phyloP scores from a whole-genome alignment of 2,113 vertebrate genomes.

The Steatornis caripensis region DNA sequence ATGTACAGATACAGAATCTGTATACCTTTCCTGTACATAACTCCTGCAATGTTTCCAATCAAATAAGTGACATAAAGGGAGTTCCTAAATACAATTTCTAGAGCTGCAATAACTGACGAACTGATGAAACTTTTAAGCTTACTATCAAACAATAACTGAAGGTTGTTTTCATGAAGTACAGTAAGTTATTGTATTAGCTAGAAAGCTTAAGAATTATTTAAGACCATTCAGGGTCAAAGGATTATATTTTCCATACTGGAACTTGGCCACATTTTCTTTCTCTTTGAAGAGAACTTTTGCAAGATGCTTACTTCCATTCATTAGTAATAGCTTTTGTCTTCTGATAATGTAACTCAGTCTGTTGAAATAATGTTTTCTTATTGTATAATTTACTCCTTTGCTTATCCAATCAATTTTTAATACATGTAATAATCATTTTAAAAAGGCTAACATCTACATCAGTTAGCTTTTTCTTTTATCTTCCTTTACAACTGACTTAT shows the following conservation, averaged over 20 bases:
- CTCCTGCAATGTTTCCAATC: neutral
- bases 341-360: neutral
- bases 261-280: neutral
- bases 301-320: neutral
- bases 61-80: too few relatives aligned
- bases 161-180: neutral
- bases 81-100: neutral
- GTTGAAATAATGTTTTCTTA: neutral
- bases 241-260: neutral
- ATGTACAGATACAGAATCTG: neutral
- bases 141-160: neutral
- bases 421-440: neutral
- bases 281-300: neutral
- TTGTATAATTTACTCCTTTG: neutral
- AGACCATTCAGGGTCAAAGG: neutral
- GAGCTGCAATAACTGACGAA: neutral
- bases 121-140: neutral
- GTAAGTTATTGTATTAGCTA: neutral
- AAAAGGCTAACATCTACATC: neutral
- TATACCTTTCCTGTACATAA: neutral
- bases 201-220: neutral
- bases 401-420: neutral
- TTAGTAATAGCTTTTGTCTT: neutral
- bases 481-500: neutral
- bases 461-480: neutral